Base-by-base conservation (phyloP, 2,888 invertebrate genomes). In the Hydroisotoma schaefferi region DNA sequence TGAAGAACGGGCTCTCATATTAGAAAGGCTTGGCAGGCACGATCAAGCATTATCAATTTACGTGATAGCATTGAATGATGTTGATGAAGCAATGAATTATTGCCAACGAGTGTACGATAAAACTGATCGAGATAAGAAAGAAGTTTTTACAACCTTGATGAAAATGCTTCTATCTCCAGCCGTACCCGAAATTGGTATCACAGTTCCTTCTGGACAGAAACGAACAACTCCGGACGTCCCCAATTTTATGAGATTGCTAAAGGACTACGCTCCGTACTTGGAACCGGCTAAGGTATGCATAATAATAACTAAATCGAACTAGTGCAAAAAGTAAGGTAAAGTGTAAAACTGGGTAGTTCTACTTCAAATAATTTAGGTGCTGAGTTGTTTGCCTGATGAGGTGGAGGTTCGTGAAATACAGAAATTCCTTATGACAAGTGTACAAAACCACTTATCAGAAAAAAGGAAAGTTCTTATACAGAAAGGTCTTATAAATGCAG, bases 31-130 rank as follows among this genome's bases (percentile, higher is more conserved):
- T 25, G 92, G 91, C 1, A 81, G 88, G 65, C 97, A 99, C 76
- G 91, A 94, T 74, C 89, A 94, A 76, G 94, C 94, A 0, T 79
- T 99, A 48, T 86, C 89, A 1, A 91, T 99, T 74, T 97, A 97
- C 76, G 85, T 95, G 22, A 87, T 90, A 73, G 85, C 93, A 29
- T 80, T 99, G 59, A 78, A 91, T 40, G 88, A 98, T 76, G 83
- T 88, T 1, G 80, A 85, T 3, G 85, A 86, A 74, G 98, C 98
- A 0, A 86, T 89, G 64, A 81, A 84, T 58, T 98, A 94, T 77
- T 94, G 94, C 75, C 84, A 87, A 71, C 84, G 83, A 65, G 84
- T 88, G 48, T 86, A 84, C 73, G 72, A 74, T 56, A 73, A 69
- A 64, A 70, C 65, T 46, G 68, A 62, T 23, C 55, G 51, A 1